Evolutionary conservation across 2,888 invertebrate genomes (phyloP), one percentile per base, ranked within the genome.

Genomic region (Aphidoletes aphidimyza): DNA sequence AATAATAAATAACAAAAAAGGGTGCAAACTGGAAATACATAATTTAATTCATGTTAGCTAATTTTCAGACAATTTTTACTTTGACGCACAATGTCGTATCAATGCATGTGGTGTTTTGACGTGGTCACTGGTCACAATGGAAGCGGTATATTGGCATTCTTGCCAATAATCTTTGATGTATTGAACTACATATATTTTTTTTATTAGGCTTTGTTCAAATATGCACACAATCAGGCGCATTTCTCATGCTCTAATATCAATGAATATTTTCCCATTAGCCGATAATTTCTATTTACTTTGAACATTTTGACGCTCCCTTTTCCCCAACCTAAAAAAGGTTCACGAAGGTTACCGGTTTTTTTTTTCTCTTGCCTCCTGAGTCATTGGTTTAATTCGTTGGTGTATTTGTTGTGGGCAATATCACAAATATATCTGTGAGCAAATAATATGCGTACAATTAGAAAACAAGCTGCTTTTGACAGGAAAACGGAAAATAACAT

Each of bases 21-120:
- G 69, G 69, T 69, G 69, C 69, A 69, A 69, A 54, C 26, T 26
- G 26, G 69, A 69, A 69, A 69, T 69, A 14, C 69, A 69, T 69
- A 69, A 69, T 69, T 69, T 69, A 69, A 69, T 69, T 69, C 30
- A 11, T 69, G 30, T 69, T 30, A 14, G 69, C 34, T 69, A 69
- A 69, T 69, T 69, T 69, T 9, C 26, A 34, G 0, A 69, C 69
- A 69, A 14, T 69, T 69, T 69, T 14, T 42, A 42, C 42, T 42
- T 42, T 42, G 42, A 42, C 42, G 42, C 42, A 9, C 42, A 42
- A 42, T 9, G 6, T 9, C 42, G 6, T 14, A 42, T 54, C 54
- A 26, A 22, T 54, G 54, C 5, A 26, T 54, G 22, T 54, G 26
- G 54, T 26, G 54, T 26, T n/a, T n/a, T n/a, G n/a, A n/a, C n/a